A percentile compares a stretch with the other conserved stretches of the same genome.
phyloP scores from a whole-genome alignment of 2,888 invertebrate species.

The Boloria selene region DNA sequence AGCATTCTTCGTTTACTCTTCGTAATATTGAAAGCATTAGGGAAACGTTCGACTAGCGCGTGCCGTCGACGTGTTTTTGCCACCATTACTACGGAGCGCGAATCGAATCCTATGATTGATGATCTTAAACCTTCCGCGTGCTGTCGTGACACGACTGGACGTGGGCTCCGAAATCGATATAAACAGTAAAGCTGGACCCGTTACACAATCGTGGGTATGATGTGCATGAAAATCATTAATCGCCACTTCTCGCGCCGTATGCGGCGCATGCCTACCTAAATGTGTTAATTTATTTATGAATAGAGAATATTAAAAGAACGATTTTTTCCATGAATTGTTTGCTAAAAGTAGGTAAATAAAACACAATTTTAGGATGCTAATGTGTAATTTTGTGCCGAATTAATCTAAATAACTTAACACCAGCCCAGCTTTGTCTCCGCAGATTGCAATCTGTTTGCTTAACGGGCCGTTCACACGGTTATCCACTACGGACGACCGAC shows the following conservation, averaged over 20 bases:
- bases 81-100: conserved; percentile 59
- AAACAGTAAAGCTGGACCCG: conserved; percentile 64
- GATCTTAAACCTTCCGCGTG: conserved; percentile 67
- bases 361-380: background rate
- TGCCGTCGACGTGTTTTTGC: conserved; percentile 59
- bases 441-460: conserved; percentile 54
- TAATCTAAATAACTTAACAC: conserved; percentile 2
- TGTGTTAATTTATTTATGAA: conserved; percentile 1
- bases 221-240: conserved; percentile 51
- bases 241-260: conserved; percentile 21
- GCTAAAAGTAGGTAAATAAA: background rate
- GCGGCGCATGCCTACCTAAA: background rate
- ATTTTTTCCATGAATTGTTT: too few species aligned
- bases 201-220: conserved; percentile 64
- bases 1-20: conserved; percentile 31
- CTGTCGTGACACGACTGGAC: conserved; percentile 52
- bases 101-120: conserved; percentile 69
- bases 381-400: background rate
- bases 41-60: conserved; percentile 52
- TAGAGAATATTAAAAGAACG: background rate
- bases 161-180: conserved; percentile 60
- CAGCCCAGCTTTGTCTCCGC: conserved; percentile 1
- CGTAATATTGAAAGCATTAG: conserved; percentile 47
- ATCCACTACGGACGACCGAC: conserved; percentile 76
- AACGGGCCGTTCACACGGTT: conserved; percentile 79